Percentiles rank a stretch among this genome's conserved stretches.
Conservation (phyloP, 23 tunicate species). For the Clavelina lepadiformis region DNA sequence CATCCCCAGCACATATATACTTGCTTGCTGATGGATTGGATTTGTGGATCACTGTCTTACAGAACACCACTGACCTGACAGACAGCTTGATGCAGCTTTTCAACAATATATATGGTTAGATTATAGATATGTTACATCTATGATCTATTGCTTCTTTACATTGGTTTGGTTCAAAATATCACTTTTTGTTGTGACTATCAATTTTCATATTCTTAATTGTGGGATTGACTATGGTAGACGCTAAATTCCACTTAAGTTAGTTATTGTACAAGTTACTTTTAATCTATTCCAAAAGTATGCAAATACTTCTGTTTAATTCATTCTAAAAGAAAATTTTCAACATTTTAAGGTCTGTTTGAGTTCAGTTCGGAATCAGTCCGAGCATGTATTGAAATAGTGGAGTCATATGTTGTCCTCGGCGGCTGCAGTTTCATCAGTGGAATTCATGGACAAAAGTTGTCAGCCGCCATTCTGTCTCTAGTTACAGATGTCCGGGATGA, state of each 20-base stretch:
- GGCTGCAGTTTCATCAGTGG: slow-evolving; percentile 26
- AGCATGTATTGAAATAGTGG: slow-evolving; percentile 53
- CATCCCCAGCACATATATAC: slow-evolving; percentile 56
- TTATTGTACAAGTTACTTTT: too few species aligned
- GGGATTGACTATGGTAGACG: too few species aligned
- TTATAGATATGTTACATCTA: too few species aligned
- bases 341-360: slow-evolving; percentile 44
- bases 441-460: slow-evolving; percentile 30
- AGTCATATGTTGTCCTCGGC: slow-evolving; percentile 47
- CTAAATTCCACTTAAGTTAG: too few species aligned
- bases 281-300: too few species aligned
- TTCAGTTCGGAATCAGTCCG: slow-evolving; percentile 66
- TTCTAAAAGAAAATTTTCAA: too few species aligned
- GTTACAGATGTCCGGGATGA: slow-evolving; percentile 73
- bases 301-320: too few species aligned
- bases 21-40: slow-evolving; percentile 68
- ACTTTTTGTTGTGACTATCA: too few species aligned
- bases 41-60: slow-evolving; percentile 60
- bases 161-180: too few species aligned
- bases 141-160: too few species aligned
- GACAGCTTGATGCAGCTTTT: slow-evolving; percentile 46
- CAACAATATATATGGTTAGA: slow-evolving; percentile 43
- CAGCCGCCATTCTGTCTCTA: slow-evolving; percentile 27
- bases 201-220: too few species aligned
- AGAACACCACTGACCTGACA: slow-evolving; percentile 27